phyloP scores from a whole-genome alignment of 2,113 vertebrate genomes.

The Leptobrachium leishanense region DNA sequence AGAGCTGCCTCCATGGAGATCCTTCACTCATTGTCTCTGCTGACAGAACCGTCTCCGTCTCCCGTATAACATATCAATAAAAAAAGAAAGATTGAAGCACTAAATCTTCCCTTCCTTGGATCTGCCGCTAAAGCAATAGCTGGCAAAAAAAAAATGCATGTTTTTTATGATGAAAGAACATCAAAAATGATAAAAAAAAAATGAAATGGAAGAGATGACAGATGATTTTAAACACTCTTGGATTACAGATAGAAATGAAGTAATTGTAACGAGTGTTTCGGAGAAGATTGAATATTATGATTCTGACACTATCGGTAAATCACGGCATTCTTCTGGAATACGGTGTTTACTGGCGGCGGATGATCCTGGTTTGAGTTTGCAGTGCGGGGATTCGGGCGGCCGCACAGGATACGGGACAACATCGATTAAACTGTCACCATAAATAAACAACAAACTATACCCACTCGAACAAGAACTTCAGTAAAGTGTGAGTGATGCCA shows the following conservation, averaged over 20 bases:
- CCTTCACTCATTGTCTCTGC: slow-evolving; percentile 23
- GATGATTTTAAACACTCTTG: neutral
- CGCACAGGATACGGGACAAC: too few species aligned
- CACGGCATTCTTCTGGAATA: neutral
- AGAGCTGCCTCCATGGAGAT: slow-evolving; percentile 2
- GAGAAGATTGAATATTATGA: slow-evolving; percentile 31
- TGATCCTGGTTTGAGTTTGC: neutral
- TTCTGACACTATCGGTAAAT: slow-evolving; percentile 27
- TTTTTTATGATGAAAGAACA: slow-evolving; percentile 38
- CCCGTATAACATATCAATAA: slow-evolving; percentile 38
- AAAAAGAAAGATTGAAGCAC: slow-evolving; percentile 43
- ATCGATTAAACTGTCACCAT: too few species aligned
- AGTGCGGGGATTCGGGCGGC: neutral
- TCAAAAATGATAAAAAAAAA: slow-evolving; percentile 35
- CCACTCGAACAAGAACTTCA: too few species aligned
- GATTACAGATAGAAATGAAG: slow-evolving; percentile 15
- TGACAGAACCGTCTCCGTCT: slow-evolving; percentile 41
- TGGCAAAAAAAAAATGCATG: neutral
- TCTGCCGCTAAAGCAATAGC: slow-evolving; percentile 19
- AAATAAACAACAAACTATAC: too few species aligned
- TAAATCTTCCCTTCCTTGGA: slow-evolving; percentile 45
- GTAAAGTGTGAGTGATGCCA: too few species aligned
- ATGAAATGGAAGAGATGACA: neutral
- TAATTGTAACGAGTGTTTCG: slow-evolving; percentile 1
- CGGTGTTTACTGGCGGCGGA: neutral